A percentile compares a stretch with the other conserved stretches of the same genome.
Evolutionary conservation across 2,797 vertebrate genomes (phyloP).

Genomic region (Microchirus variegatus): DNA sequence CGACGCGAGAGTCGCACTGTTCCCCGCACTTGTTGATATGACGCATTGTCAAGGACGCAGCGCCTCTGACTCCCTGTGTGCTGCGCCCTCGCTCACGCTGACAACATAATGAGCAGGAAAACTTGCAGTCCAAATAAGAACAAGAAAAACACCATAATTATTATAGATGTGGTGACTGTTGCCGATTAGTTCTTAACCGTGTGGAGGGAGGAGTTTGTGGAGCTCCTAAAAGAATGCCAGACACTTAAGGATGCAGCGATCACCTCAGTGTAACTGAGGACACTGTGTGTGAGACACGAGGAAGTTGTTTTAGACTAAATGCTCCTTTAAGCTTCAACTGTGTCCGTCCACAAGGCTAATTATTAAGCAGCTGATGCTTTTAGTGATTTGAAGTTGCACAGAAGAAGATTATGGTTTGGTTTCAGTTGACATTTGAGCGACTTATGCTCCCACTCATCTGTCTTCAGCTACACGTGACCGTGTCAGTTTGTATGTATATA

Average conservation of each 20-base stretch:
- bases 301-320: no score
- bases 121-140: slow-evolving; percentile 52
- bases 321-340: no score
- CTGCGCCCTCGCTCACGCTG: slow-evolving; percentile 35
- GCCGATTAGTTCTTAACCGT: slow-evolving; percentile 41
- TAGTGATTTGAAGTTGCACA: no score
- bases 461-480: no score
- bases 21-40: slow-evolving; percentile 45
- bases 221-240: not conserved
- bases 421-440: no score
- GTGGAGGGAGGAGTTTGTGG: not conserved
- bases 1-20: no score
- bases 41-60: slow-evolving; percentile 32
- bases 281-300: not conserved
- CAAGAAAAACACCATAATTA: slow-evolving; percentile 52
- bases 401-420: no score
- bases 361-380: no score
- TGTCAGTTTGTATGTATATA: no score
- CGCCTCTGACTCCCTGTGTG: not conserved
- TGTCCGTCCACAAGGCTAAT: no score
- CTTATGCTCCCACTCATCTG: no score
- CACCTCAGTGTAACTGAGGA: not conserved
- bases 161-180: slow-evolving; percentile 46
- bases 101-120: slow-evolving; percentile 58
- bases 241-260: not conserved